These are phyloP conservation scores for Camponotus floridanus DNA, from an alignment of 1,140 invertebrate species.

Conservation along the genomic window DNA sequence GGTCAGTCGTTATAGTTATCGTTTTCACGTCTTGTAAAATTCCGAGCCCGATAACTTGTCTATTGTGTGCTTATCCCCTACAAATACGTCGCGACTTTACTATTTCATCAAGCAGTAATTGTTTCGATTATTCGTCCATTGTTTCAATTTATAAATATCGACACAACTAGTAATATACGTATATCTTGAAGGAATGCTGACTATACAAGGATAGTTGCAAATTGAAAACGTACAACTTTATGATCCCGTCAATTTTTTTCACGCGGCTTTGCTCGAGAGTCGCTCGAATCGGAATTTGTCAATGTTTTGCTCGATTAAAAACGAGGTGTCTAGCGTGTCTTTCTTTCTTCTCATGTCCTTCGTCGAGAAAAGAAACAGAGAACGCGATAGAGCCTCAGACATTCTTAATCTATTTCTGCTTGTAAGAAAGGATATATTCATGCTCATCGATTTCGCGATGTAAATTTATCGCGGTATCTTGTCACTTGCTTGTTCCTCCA, in stretches of 20 bases:
- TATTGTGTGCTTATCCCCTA: neutral
- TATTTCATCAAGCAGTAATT: conserved; percentile 8
- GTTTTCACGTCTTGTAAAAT: conserved; percentile 59
- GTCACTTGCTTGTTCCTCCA: conserved; percentile 9
- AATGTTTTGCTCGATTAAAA: conserved; percentile 30
- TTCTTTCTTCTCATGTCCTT: neutral
- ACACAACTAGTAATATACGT: neutral
- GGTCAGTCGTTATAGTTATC: conserved; percentile 42
- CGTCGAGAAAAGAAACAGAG: neutral
- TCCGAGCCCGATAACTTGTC: neutral
- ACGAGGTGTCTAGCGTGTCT: conserved; percentile 11
- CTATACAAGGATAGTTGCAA: neutral
- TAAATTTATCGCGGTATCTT: conserved; percentile 40
- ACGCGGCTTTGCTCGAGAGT: conserved; percentile 12
- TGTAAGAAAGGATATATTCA: conserved; percentile 11
- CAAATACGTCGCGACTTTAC: neutral
- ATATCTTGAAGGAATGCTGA: neutral
- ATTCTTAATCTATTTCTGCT: conserved; percentile 27
- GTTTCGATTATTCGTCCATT: neutral
- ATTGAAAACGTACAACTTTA: conserved; percentile 16
- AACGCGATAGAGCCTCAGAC: neutral
- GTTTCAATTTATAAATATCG: neutral
- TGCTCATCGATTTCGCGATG: conserved; percentile 27
- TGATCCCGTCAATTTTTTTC: conserved; percentile 19
- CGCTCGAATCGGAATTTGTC: neutral